phyloP scores from a whole-genome alignment of 2,888 invertebrate species.

The Pseudococcus jackbeardsleyi region DNA sequence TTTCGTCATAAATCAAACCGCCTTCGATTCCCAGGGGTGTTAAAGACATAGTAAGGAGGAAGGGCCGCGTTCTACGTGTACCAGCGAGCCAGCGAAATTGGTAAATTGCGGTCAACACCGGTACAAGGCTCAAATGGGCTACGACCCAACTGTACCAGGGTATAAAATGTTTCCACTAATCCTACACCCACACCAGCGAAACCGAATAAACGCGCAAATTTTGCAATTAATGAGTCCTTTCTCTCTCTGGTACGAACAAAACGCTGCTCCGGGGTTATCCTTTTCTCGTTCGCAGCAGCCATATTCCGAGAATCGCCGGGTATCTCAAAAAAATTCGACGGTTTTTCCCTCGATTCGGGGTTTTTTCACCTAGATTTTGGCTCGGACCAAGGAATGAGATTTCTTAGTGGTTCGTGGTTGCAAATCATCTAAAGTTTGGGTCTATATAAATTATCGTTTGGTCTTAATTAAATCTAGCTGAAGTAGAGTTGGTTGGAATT shows the following conservation, averaged over 20 bases:
- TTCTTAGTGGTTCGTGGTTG: background rate
- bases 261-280: background rate
- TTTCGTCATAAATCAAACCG: constrained; percentile 56
- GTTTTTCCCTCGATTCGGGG: background rate
- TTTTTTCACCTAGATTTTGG: background rate
- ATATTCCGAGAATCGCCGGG: background rate
- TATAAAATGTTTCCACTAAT: constrained; percentile 51
- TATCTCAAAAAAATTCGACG: background rate
- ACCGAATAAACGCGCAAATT: constrained; percentile 51
- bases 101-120: constrained; percentile 55
- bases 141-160: constrained; percentile 37
- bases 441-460: background rate
- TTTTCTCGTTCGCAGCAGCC: background rate
- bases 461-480: background rate
- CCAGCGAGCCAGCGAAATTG: constrained; percentile 8
- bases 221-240: constrained; percentile 58
- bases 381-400: background rate
- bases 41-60: constrained; percentile 21
- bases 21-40: constrained; percentile 57
- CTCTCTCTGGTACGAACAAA: background rate
- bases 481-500: background rate
- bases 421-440: background rate
- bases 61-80: background rate
- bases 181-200: constrained; percentile 45
- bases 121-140: constrained; percentile 39